Evolutionary conservation across 2,888 invertebrate genomes (phyloP), one percentile per base, ranked within the genome.

Genomic region (Campoletis raptor): DNA sequence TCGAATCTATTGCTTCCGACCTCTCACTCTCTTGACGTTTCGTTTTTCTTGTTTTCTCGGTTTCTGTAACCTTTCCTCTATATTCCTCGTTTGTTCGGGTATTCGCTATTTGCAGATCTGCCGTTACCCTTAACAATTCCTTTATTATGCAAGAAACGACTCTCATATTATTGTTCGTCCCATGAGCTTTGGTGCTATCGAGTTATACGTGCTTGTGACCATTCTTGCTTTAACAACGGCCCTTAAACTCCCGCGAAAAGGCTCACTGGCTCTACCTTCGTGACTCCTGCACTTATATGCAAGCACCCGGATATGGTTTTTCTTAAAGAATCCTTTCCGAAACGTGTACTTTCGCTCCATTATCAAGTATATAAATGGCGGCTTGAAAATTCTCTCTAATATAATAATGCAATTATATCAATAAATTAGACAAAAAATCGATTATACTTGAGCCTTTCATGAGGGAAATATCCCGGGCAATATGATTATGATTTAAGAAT

Each of bases 91-190:
- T 74, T 67, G 37, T 24, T 48, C 24, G 40, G 12, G 52, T 40
- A 61, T 83, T 74, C 24, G 36, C 80, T 83, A 66, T 83, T 80
- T 80, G 80, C 81, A 73, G 81, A 83, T 81, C 81, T 72, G 45
- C 52, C 67, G 48, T 73, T 83, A 77, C 77, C 72, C 61, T 77
- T 86, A 81, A 83, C 77, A 37, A 72, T 72, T 21, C 73, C 37
- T 77, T 83, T 57, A 73, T 83, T 77, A 83, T 77, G 81, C 80
- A 69, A 66, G 70, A 66, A 66, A 42, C 45, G 72, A 64, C 67
- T 30, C 81, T 21, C 21, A 57, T 69, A 76, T 82, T 82, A 76
- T 77, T 66, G 76, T 70, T 72, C 64, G 18, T 52, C 64, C 80
- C 52, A 0, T 21, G 81, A 74, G 70, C 73, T 30, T 66, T 74